A percentile compares a stretch with the other conserved stretches of the same genome.
Evolutionary conservation across 2,797 vertebrate species (phyloP).

Genomic region (Chromobotia macracanthus): DNA sequence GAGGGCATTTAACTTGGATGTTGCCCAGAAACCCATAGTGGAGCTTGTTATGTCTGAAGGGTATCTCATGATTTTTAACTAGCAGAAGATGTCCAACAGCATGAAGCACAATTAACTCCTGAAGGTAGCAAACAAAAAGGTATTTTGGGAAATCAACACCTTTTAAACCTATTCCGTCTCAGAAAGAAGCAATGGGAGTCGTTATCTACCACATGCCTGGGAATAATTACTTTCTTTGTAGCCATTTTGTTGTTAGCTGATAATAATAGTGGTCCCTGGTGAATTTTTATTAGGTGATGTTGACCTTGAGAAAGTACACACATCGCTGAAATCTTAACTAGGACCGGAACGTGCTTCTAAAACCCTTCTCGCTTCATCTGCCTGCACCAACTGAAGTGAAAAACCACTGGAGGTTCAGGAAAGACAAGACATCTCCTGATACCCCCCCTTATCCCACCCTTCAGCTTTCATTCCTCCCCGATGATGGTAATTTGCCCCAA

Average conservation of each 20-base stretch:
- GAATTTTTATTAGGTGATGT: slow-evolving; percentile 73
- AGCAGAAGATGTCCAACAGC: slow-evolving; percentile 53
- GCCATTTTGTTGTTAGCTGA: slow-evolving; percentile 69
- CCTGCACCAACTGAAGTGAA: slow-evolving; percentile 72
- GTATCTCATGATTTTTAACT: slow-evolving; percentile 61
- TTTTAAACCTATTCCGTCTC: slow-evolving; percentile 57
- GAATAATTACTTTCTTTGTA: slow-evolving; percentile 68
- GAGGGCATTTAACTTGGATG: slow-evolving; percentile 65
- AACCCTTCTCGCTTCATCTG: slow-evolving; percentile 70
- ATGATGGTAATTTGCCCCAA: not conserved
- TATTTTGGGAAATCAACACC: slow-evolving; percentile 59
- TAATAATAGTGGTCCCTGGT: slow-evolving; percentile 72
- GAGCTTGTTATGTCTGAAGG: slow-evolving; percentile 67
- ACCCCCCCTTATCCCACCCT: slow-evolving; percentile 16
- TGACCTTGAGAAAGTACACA: slow-evolving; percentile 76
- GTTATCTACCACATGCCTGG: slow-evolving; percentile 63
- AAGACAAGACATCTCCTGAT: slow-evolving; percentile 65
- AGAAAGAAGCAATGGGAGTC: slow-evolving; percentile 60
- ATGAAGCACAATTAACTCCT: slow-evolving; percentile 55
- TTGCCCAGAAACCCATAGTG: slow-evolving; percentile 68
- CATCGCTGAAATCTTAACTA: slow-evolving; percentile 74
- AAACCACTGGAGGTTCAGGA: slow-evolving; percentile 73
- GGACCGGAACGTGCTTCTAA: slow-evolving; percentile 61
- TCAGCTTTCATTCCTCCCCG: slow-evolving; percentile 44
- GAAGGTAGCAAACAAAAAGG: slow-evolving; percentile 49